phyloP scores from a whole-genome alignment of 2,797 vertebrate species.

The Cyprinodon diabolis region DNA sequence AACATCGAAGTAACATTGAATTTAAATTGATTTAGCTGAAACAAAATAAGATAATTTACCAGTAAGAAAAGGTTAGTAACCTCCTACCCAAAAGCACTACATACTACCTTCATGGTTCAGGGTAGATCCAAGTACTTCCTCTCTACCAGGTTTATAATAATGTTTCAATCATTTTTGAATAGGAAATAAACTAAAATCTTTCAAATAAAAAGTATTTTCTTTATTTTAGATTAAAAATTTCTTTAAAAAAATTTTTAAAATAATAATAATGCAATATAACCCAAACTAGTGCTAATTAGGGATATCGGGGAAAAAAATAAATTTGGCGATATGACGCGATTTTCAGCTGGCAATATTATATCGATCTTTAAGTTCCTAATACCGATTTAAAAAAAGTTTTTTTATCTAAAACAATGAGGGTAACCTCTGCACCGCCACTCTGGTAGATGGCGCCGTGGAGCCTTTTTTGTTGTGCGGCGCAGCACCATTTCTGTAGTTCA shows the following conservation, averaged over 20 bases:
- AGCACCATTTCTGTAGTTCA: too few relatives aligned
- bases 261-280: slow-evolving; percentile 25
- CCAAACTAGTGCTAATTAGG: slow-evolving; percentile 7
- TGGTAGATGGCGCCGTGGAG: too few relatives aligned
- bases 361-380: too few relatives aligned
- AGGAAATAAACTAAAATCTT: background rate
- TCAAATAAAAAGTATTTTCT: slow-evolving; percentile 9
- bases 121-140: background rate
- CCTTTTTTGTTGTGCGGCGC: too few relatives aligned
- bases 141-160: background rate
- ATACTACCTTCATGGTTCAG: background rate
- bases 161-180: background rate
- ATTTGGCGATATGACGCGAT: too few relatives aligned
- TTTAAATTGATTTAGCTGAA: background rate
- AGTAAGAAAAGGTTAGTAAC: background rate
- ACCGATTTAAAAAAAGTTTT: too few relatives aligned
- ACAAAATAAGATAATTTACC: background rate
- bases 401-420: too few relatives aligned
- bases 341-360: too few relatives aligned
- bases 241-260: too few relatives aligned
- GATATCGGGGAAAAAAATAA: too few relatives aligned
- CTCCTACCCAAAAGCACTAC: background rate
- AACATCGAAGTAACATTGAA: background rate
- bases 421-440: too few relatives aligned
- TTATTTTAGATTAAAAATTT: slow-evolving; percentile 13